Evolutionary conservation across 2,888 invertebrate species (phyloP).

Genomic region (Platerodrilus igneus): DNA sequence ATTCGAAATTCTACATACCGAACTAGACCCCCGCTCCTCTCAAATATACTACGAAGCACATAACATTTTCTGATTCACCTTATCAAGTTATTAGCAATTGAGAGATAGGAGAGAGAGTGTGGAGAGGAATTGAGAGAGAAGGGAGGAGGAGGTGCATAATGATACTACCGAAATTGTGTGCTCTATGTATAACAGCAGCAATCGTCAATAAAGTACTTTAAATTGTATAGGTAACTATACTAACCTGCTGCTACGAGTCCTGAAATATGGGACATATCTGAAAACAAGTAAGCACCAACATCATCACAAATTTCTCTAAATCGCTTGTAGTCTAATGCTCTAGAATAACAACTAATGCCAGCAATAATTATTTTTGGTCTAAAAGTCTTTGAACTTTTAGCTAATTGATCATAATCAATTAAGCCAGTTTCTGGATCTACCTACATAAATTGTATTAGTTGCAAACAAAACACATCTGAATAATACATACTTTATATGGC

Average conservation of each 20-base stretch:
- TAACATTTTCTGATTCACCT: too few species aligned
- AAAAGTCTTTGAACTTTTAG: constrained; percentile 77
- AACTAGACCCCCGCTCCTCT: too few species aligned
- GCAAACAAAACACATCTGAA: background rate
- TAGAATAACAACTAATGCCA: constrained; percentile 90
- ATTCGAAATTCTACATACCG: too few species aligned
- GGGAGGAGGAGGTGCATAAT: background rate
- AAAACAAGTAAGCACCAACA: constrained; percentile 80
- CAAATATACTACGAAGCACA: too few species aligned
- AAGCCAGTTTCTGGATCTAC: constrained; percentile 73
- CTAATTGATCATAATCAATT: constrained; percentile 88
- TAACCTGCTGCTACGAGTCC: constrained; percentile 84
- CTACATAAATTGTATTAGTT: constrained; percentile 40
- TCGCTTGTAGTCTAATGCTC: constrained; percentile 84
- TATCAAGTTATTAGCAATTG: too few species aligned
- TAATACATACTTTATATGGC: constrained; percentile 78
- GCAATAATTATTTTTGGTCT: constrained; percentile 92
- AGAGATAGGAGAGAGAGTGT: too few species aligned
- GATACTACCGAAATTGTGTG: too few species aligned
- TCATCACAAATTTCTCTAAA: constrained; percentile 82
- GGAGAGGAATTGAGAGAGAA: background rate
- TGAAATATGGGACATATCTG: constrained; percentile 95
- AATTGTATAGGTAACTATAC: too few species aligned
- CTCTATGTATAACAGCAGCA: background rate
- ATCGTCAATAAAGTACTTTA: background rate